These are phyloP conservation scores for Mobula hypostoma DNA, from an alignment of 2,113 vertebrate species.

Conservation along the genomic window DNA sequence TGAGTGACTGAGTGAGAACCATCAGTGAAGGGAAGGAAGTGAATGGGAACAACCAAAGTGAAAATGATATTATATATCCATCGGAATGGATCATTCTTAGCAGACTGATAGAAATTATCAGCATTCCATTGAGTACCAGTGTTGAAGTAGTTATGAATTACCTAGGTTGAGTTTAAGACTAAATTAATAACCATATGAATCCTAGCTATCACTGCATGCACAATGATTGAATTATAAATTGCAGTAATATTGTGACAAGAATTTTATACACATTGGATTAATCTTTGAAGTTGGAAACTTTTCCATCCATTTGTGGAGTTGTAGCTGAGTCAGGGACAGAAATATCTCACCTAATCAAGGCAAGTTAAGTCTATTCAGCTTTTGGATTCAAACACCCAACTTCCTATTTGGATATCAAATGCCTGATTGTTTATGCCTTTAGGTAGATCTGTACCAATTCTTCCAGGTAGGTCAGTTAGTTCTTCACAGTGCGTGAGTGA, in stretches of 20 bases:
- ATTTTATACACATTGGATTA: not conserved
- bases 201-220: not conserved
- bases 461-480: constrained; percentile 64
- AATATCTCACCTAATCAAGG: not conserved
- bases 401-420: constrained; percentile 50
- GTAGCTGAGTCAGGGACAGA: not conserved
- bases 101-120: not conserved
- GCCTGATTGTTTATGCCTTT: constrained; percentile 47
- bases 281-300: not conserved
- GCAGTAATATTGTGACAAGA: not conserved
- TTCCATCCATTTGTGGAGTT: too few species aligned
- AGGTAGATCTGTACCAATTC: constrained; percentile 42
- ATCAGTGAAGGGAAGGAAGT: not conserved
- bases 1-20: not conserved
- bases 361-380: not conserved
- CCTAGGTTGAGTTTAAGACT: not conserved
- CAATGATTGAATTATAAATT: not conserved
- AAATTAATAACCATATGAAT: not conserved
- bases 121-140: not conserved
- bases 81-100: not conserved
- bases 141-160: not conserved
- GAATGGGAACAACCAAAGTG: not conserved
- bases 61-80: not conserved
- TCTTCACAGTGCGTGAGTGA: constrained; percentile 51
- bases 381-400: constrained; percentile 39